These are phyloP conservation scores for Lamellibrachia satsuma DNA, from an alignment of 2,888 invertebrate genomes.

Conservation along the genomic window DNA sequence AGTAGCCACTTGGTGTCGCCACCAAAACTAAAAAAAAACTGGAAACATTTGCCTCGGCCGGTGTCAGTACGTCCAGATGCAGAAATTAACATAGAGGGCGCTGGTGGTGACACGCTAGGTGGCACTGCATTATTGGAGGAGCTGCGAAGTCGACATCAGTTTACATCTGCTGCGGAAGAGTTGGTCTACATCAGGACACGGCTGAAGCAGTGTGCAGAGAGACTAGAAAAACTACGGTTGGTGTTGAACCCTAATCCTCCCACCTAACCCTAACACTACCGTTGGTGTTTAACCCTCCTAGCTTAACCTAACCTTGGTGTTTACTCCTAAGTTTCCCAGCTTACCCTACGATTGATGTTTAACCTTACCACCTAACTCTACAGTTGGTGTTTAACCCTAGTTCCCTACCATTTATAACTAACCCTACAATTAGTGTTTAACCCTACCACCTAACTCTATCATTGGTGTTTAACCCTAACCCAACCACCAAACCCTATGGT, in stretches of 20 bases:
- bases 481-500: too few relatives aligned
- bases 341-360: too few relatives aligned
- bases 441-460: too few relatives aligned
- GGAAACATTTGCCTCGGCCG: not conserved
- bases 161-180: slow-evolving; percentile 42
- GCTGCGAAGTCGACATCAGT: not conserved
- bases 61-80: not conserved
- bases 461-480: too few relatives aligned
- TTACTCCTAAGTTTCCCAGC: too few relatives aligned
- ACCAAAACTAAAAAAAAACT: not conserved
- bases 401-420: too few relatives aligned
- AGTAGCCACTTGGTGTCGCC: not conserved
- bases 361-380: too few relatives aligned
- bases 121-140: not conserved
- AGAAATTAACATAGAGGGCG: not conserved
- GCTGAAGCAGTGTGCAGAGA: slow-evolving; percentile 48
- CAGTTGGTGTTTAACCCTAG: too few relatives aligned
- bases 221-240: slow-evolving; percentile 54
- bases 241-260: not conserved
- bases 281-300: not conserved
- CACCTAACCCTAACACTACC: not conserved
- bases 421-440: too few relatives aligned
- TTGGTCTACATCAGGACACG: slow-evolving; percentile 51
- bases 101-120: not conserved
- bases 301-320: not conserved